Evolutionary conservation across 2,888 invertebrate species (phyloP).

Genomic region (Cantharis rustica): DNA sequence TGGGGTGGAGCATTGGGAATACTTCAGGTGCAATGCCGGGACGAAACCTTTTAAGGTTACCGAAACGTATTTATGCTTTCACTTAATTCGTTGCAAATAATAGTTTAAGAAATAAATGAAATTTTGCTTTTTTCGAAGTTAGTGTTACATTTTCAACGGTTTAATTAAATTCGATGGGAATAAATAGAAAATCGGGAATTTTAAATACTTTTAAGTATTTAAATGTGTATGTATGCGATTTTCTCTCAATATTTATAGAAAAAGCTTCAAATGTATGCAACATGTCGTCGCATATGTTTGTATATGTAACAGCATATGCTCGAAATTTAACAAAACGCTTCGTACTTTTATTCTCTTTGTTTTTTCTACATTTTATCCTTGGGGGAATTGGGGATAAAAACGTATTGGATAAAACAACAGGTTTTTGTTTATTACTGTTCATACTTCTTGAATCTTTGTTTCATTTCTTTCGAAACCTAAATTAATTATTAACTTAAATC

Average conservation of each 20-base stretch:
- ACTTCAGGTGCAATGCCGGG: slow-evolving; percentile 9
- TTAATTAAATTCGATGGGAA: no score
- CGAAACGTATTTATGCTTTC: slow-evolving; percentile 7
- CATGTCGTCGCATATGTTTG: background rate
- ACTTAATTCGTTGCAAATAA: slow-evolving; percentile 20
- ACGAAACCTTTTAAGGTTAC: background rate
- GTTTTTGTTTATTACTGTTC: background rate
- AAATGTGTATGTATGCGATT: no score
- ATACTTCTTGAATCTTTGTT: background rate
- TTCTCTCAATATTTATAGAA: background rate
- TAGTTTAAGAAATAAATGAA: slow-evolving; percentile 5
- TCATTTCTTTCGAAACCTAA: background rate
- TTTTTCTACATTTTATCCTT: background rate
- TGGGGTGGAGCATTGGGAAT: slow-evolving; percentile 5
- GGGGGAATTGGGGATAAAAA: background rate
- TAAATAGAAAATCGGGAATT: no score
- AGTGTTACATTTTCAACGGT: no score
- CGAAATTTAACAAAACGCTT: background rate
- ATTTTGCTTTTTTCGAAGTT: background rate
- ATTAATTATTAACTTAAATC: background rate
- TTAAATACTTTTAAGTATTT: no score
- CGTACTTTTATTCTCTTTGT: background rate
- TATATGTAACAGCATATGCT: background rate
- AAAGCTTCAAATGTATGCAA: background rate
- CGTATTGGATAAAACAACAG: background rate